Evolutionary conservation across 2,113 vertebrate genomes (phyloP), one percentile per base, ranked within the genome.

Genomic region (Malurus alboscapulatus): DNA sequence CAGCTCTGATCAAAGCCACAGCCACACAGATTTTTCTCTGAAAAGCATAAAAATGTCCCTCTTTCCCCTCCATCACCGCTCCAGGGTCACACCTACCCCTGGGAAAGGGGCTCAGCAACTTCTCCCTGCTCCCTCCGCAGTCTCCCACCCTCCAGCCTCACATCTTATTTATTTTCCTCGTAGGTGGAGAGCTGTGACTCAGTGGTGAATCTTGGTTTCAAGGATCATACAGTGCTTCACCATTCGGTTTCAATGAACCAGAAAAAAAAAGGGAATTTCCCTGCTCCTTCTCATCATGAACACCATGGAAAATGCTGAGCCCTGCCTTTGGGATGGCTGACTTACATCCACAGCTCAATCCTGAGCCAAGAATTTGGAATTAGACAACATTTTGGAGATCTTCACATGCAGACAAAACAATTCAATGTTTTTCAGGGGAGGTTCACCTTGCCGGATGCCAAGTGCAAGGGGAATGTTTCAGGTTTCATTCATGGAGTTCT

Each of bases 141-240:
- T 15, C 40, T 48, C 21, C 12, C 19, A 4, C 34, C 22, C 87
- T 22, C 62, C 61, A 16, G 57, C 71, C 74, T 57, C 22, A 2
- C n/a, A 1, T 14, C 48, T 27, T 57, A 20, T 25, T 50, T 32
- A 62, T 63, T 75, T 58, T 48, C 76, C 78, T 66, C 12, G n/a
- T 87, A 93, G 94, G 91, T 89, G 93, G 94, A 44, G 88, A 75
- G 0, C 18, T 2, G 30, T 97, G 96, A 97, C 71, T 97, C 96
- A 97, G 69, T 17, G 58, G 63, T 93, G 94, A 96, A 94, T 94
- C 94, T 55, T 57, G 84, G 95, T 96, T 96, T 97, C 94, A 96
- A 65, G 89, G 80, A 89, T 79, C 85, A 26, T 9, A 77, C 81
- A 59, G 2, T 2, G 9, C 69, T 32, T 72, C 7, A 5, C 66